These are phyloP conservation scores for Cheilosia variabilis DNA, from an alignment of 2,888 invertebrate species.

Conservation along the genomic window DNA sequence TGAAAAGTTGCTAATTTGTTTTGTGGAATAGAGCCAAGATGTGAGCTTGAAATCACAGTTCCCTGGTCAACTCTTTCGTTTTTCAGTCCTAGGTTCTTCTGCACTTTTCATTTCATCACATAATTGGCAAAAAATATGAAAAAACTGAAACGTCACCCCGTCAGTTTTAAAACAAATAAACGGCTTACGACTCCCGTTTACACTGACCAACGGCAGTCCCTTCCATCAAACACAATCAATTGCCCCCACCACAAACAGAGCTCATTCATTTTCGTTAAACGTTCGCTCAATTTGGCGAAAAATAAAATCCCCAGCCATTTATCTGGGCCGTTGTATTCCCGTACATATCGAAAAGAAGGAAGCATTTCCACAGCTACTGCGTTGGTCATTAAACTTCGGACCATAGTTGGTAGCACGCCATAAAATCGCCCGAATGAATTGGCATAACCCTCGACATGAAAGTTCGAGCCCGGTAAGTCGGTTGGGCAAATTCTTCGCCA, in stretches of 20 bases:
- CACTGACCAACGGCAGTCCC: slow-evolving; percentile 5
- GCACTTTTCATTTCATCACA: no score
- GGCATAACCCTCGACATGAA: slow-evolving; percentile 68
- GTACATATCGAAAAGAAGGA: slow-evolving; percentile 40
- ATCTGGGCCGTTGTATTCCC: slow-evolving; percentile 23
- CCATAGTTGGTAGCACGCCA: slow-evolving; percentile 44
- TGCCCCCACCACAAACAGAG: background rate
- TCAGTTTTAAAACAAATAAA: no score
- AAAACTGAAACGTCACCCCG: no score
- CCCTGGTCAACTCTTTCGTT: no score
- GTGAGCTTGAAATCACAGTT: no score
- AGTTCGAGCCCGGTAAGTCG: slow-evolving; percentile 38
- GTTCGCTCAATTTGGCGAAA: slow-evolving; percentile 49
- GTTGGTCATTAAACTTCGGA: slow-evolving; percentile 38
- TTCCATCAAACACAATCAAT: slow-evolving; percentile 40
- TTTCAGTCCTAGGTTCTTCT: no score
- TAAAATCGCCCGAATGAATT: slow-evolving; percentile 62
- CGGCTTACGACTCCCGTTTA: no score
- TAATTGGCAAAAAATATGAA: no score
- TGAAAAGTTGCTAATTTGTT: no score
- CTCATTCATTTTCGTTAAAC: slow-evolving; percentile 60
- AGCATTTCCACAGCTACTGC: slow-evolving; percentile 40
- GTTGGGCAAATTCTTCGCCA: slow-evolving; percentile 1
- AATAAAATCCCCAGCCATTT: slow-evolving; percentile 51
- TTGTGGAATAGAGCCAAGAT: no score